A percentile compares a stretch with the other conserved stretches of the same genome.
Conservation (phyloP, 1,140 invertebrate genomes). For the Orussus abietinus region DNA sequence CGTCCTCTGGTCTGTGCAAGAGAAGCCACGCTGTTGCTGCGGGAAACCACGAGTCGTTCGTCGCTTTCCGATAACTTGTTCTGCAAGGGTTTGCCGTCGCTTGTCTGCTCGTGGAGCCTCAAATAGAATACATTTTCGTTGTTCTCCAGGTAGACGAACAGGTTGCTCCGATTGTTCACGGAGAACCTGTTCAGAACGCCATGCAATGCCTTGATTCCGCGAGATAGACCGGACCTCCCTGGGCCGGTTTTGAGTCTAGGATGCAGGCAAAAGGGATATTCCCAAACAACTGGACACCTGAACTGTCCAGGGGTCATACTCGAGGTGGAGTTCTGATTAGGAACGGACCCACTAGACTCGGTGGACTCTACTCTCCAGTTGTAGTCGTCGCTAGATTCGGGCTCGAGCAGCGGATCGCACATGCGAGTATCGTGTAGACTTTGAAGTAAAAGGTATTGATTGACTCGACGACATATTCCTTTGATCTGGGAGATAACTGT, state of each 20-base stretch:
- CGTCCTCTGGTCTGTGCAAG: constrained; percentile 38
- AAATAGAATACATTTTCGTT: constrained; percentile 71
- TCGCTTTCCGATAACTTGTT: constrained; percentile 49
- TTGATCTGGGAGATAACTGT: constrained; percentile 58
- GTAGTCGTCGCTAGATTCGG: constrained; percentile 62
- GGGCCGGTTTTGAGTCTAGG: constrained; percentile 67
- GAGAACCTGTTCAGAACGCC: constrained; percentile 69
- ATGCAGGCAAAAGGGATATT: constrained; percentile 68
- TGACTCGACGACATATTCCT: constrained; percentile 64
- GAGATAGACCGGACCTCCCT: constrained; percentile 58
- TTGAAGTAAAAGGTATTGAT: constrained; percentile 69
- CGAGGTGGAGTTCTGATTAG: constrained; percentile 22
- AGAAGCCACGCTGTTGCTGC: constrained; percentile 47
- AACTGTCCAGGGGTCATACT: constrained; percentile 62
- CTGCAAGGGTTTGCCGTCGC: constrained; percentile 42
- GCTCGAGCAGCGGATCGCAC: constrained; percentile 68
- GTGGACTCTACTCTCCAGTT: constrained; percentile 28
- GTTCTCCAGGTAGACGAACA: constrained; percentile 76
- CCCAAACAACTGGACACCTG: constrained; percentile 71
- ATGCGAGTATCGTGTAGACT: constrained; percentile 67
- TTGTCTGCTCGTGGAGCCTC: constrained; percentile 48
- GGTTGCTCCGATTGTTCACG: constrained; percentile 72
- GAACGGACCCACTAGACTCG: constrained; percentile 17
- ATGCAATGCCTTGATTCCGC: constrained; percentile 63
- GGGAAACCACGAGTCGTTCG: constrained; percentile 47